A percentile compares a stretch with the other conserved stretches of the same genome.
Evolutionary conservation across 35 echinoderm and acorn worm genomes (phyloP).

Genomic region (Diadema setosum): DNA sequence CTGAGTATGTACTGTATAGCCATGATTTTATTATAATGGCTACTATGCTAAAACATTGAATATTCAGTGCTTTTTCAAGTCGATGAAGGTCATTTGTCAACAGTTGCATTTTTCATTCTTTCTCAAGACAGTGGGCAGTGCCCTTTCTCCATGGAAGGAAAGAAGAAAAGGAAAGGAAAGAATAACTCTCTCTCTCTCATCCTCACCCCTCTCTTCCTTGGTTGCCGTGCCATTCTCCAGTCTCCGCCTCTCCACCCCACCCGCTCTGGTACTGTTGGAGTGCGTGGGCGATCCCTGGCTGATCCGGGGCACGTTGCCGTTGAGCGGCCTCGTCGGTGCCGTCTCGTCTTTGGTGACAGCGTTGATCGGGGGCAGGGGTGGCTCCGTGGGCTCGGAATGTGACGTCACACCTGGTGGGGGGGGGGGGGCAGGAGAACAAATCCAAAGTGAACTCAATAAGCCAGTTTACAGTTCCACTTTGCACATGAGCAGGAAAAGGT

Average conservation of each 20-base stretch:
- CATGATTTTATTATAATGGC: too few relatives aligned
- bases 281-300: not conserved
- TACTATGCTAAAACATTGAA: too few relatives aligned
- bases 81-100: too few relatives aligned
- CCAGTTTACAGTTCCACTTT: too few relatives aligned
- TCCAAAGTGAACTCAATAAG: too few relatives aligned
- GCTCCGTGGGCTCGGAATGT: not conserved
- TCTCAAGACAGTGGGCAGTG: too few relatives aligned
- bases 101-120: too few relatives aligned
- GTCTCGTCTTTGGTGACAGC: not conserved
- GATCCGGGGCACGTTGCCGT: constrained; percentile 9
- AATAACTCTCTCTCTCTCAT: not conserved
- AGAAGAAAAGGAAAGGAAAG: too few relatives aligned
- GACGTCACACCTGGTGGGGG: not conserved
- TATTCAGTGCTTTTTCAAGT: too few relatives aligned
- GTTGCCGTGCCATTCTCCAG: not conserved
- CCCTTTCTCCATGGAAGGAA: too few relatives aligned
- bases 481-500: too few relatives aligned
- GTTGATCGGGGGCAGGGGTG: constrained; percentile 28
- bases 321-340: not conserved
- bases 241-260: not conserved
- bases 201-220: not conserved
- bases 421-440: not conserved
- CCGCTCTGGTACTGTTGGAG: not conserved
- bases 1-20: too few relatives aligned